Base-by-base conservation (phyloP, 2,797 vertebrate species). In the Channallabes apus region DNA sequence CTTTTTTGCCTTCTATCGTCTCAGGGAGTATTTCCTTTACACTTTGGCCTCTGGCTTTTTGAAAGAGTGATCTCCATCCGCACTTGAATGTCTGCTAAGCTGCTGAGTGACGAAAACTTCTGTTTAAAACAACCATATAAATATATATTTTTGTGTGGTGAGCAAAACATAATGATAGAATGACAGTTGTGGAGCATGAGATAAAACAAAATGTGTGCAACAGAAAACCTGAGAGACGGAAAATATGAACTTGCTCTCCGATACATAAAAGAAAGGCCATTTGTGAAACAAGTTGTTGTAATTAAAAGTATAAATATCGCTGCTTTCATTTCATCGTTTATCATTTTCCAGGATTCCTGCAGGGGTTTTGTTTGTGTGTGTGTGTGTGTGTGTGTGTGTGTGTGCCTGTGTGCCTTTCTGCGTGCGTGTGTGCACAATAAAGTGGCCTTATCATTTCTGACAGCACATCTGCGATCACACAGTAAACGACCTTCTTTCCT, bases 281-380 rank as follows among this genome's bases (percentile, higher is more conserved):
- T 72, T 86, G 75, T 58, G 84, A 88, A 91, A 90, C 84, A 88
- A 86, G 84, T 83, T 82, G 59, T 85, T 85, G 84, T 89, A 90
- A 85, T 89, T 87, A 85, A 83, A 86, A 85, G 51, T 85, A 82
- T 75, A 62, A 88, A 91, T 90, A 89, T 86, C 59, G 82, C 84
- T 82, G 78, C 71, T 88, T 90, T 91, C 91, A 91, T 91, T 91
- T 80, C 86, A 87, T 90, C 89, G 92, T 46, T 91, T 91, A 92
- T 93, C 90, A 88, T 89, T 54, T 75, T 69, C 51, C 35, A 82
- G 80, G 90, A 92, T 88, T 83, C 89, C 84, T n/a, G 41, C 6
- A 75, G 82, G 77, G 54, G 8, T 58, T 51, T 2, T 56, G 27
- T 46, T 20, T 72, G 5, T 72, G 38, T 51, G n/a, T 75, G 46